These are phyloP conservation scores for Plumapathes pennacea DNA, from an alignment of 92 coral and sea anemone species.

Conservation along the genomic window DNA sequence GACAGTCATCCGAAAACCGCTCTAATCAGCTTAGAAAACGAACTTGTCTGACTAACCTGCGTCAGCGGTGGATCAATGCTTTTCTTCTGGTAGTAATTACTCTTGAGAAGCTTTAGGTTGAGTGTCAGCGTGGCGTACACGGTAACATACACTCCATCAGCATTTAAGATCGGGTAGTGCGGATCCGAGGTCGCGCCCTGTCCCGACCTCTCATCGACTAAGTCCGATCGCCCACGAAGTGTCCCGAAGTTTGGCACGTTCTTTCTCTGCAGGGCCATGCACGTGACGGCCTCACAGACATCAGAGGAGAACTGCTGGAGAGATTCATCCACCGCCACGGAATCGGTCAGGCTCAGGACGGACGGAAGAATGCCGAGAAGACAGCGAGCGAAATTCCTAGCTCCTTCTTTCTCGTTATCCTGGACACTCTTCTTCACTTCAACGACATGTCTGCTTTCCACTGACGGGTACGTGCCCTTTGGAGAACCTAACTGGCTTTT, in stretches of 20 bases:
- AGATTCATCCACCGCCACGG: slow-evolving; percentile 91
- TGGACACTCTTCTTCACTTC: slow-evolving; percentile 93
- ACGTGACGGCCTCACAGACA: slow-evolving; percentile 99
- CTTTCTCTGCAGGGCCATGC: slow-evolving; percentile 95
- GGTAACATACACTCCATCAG: slow-evolving; percentile 96
- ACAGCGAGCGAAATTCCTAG: slow-evolving; percentile 98
- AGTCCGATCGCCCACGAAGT: slow-evolving; percentile 99
- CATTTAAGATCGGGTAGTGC: slow-evolving; percentile 93
- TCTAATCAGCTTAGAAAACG: too few species aligned
- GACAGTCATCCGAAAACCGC: too few species aligned
- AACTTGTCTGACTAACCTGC: slow-evolving; percentile 58
- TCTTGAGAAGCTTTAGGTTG: slow-evolving; percentile 77
- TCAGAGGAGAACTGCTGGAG: slow-evolving; percentile 98
- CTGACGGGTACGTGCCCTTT: slow-evolving; percentile 26
- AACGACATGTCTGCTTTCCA: slow-evolving; percentile 67
- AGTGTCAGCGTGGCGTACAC: slow-evolving; percentile 88
- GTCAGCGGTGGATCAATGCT: slow-evolving; percentile 58
- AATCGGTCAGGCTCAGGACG: slow-evolving; percentile 80
- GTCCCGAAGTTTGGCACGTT: slow-evolving; percentile 99
- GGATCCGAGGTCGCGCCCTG: slow-evolving; percentile 98
- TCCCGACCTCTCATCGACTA: slow-evolving; percentile 96
- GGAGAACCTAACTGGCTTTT: slow-evolving; percentile 45
- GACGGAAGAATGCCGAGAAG: slow-evolving; percentile 97
- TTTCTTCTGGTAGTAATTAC: slow-evolving; percentile 83
- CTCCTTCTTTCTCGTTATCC: slow-evolving; percentile 98